These are phyloP conservation scores for Carettochelys insculpta DNA, from an alignment of 2,113 vertebrate species.

Conservation along the genomic window DNA sequence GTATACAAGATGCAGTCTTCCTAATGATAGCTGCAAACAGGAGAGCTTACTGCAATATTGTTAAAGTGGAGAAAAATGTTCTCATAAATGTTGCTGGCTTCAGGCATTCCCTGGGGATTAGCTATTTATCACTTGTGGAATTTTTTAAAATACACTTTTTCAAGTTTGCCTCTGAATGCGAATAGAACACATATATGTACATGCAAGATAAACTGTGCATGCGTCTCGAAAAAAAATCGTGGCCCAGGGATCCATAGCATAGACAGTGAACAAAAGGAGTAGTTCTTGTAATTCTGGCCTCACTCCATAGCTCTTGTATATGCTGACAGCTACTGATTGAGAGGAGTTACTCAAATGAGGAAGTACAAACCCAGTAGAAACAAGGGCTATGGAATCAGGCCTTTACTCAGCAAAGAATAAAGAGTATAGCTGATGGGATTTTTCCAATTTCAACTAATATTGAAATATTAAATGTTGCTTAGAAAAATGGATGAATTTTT, in stretches of 20 bases:
- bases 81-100: not conserved
- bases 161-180: not conserved
- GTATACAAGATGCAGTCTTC: not conserved
- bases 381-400: rapidly evolving
- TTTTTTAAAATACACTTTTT: not conserved
- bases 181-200: not conserved
- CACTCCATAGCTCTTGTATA: not conserved
- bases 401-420: not conserved
- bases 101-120: not conserved
- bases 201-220: not conserved
- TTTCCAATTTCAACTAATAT: not conserved
- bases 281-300: not conserved
- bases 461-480: not conserved
- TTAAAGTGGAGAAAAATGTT: not conserved
- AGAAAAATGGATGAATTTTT: not conserved
- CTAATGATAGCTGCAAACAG: not conserved
- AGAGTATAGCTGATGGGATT: not conserved
- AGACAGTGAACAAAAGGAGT: not conserved
- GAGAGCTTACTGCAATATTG: not conserved
- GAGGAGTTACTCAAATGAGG: not conserved
- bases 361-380: not conserved
- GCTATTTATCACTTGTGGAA: not conserved
- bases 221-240: not conserved
- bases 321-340: not conserved
- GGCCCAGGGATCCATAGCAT: not conserved